These are phyloP conservation scores for Tokudaia muenninki DNA, from an alignment of 2,797 vertebrate species.

Conservation along the genomic window DNA sequence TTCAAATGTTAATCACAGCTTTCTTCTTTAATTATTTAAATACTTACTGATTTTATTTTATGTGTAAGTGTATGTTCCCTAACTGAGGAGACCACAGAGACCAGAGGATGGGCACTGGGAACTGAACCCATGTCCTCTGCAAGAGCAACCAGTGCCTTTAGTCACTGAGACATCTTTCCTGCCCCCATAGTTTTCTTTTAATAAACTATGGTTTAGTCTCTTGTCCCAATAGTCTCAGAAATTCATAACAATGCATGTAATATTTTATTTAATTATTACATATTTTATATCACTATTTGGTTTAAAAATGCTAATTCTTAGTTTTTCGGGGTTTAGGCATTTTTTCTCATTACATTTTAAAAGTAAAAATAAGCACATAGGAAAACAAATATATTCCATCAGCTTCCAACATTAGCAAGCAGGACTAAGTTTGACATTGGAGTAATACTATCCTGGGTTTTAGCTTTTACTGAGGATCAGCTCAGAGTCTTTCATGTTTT, in stretches of 20 bases:
- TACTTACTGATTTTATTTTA: background rate
- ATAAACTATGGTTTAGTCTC: background rate
- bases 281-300: background rate
- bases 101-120: background rate
- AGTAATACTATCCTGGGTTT: background rate
- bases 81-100: background rate
- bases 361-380: conserved; percentile 1
- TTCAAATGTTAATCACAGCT: conserved; percentile 38
- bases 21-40: conserved; percentile 32
- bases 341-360: conserved; percentile 38
- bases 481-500: background rate
- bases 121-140: background rate
- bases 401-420: background rate
- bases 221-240: conserved; percentile 7
- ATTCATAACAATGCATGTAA: background rate
- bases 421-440: conserved; percentile 36
- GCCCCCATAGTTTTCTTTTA: background rate
- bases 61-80: background rate
- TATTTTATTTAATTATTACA: conserved; percentile 16
- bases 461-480: background rate
- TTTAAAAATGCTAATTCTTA: conserved; percentile 25
- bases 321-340: background rate
- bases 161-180: no score
- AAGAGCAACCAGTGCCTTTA: background rate
- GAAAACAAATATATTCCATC: conserved; percentile 29